Evolutionary conservation across 1,140 invertebrate genomes (phyloP).

Genomic region (Dendroctonus valens): DNA sequence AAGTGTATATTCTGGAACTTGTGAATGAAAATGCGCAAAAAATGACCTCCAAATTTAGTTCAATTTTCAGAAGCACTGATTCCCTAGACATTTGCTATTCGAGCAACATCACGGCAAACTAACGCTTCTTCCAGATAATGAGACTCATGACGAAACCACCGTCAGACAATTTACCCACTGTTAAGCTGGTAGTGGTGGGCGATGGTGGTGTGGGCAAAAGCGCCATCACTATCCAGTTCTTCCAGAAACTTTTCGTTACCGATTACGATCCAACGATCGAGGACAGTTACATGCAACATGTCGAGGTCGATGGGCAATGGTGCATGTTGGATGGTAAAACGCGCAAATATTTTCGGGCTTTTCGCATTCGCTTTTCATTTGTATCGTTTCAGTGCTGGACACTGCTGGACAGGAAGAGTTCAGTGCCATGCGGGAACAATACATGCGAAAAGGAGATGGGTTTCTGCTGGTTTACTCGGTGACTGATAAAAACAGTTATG

Average conservation of each 20-base stretch:
- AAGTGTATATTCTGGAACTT: too few species aligned
- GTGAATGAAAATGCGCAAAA: too few species aligned
- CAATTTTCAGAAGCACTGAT: too few species aligned
- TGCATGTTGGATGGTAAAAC: slow-evolving; percentile 83
- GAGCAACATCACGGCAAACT: too few species aligned
- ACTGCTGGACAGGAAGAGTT: slow-evolving; percentile 95
- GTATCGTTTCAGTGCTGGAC: slow-evolving; percentile 68
- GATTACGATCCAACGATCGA: slow-evolving; percentile 92
- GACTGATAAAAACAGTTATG: slow-evolving; percentile 83
- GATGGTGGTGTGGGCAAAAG: slow-evolving; percentile 89
- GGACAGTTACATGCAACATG: slow-evolving; percentile 88
- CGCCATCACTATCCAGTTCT: slow-evolving; percentile 88
- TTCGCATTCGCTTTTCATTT: slow-evolving; percentile 1
- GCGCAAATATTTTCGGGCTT: not conserved
- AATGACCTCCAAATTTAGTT: too few species aligned
- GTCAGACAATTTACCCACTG: slow-evolving; percentile 76
- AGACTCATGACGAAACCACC: slow-evolving; percentile 62
- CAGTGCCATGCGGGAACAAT: slow-evolving; percentile 91
- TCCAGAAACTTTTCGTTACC: slow-evolving; percentile 83
- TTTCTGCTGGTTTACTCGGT: slow-evolving; percentile 91
- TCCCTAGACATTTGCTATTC: too few species aligned
- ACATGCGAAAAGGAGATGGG: slow-evolving; percentile 94
- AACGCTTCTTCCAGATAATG: slow-evolving; percentile 7
- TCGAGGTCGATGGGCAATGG: slow-evolving; percentile 88
- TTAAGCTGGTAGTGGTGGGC: slow-evolving; percentile 87